A percentile compares a stretch with the other conserved stretches of the same genome.
phyloP scores from a whole-genome alignment of 2,113 vertebrate genomes.

The Phyllostomus hastatus region DNA sequence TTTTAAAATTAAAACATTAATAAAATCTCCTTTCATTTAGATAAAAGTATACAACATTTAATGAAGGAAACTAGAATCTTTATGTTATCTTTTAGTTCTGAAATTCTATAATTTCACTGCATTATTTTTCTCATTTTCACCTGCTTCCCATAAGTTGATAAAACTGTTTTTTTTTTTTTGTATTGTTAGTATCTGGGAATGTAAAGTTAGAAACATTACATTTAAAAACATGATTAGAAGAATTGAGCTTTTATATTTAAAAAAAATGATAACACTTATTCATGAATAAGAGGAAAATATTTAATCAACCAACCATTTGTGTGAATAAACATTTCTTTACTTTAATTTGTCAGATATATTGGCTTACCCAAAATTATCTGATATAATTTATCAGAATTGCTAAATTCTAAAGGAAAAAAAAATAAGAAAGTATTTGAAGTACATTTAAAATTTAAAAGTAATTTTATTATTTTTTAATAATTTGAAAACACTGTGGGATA shows the following conservation, averaged over 20 bases:
- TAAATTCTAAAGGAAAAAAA: conserved; percentile 10
- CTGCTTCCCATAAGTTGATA: not conserved
- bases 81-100: not conserved
- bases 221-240: not conserved
- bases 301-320: no score
- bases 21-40: not conserved
- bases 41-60: not conserved
- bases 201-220: not conserved
- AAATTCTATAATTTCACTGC: not conserved
- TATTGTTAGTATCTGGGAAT: conserved; percentile 14
- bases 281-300: no score
- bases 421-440: not conserved
- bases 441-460: conserved; percentile 28
- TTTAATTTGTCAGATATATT: conserved; percentile 12
- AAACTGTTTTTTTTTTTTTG: not conserved
- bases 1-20: not conserved
- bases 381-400: not conserved
- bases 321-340: not conserved
- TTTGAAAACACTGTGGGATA: not conserved
- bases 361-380: not conserved
- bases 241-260: conserved; percentile 13
- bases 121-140: not conserved
- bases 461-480: conserved; percentile 34
- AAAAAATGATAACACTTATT: conserved; percentile 8
- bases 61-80: not conserved